Evolutionary conservation across 30 jellyfish, hydroid and myxozoan genomes (phyloP).

Genomic region (Morbakka virulenta): DNA sequence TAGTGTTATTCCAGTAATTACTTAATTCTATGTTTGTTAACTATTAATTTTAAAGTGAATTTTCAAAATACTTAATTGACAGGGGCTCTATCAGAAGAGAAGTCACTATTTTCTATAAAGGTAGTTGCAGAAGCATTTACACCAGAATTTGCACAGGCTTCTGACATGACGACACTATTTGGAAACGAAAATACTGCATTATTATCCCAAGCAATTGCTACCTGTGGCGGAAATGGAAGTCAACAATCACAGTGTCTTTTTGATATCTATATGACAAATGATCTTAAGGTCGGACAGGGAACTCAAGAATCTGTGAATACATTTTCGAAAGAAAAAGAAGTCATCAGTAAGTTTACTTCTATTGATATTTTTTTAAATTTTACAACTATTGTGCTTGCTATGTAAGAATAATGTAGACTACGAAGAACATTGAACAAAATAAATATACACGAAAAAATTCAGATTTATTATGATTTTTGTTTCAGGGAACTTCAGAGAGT

Average conservation of each 20-base stretch:
- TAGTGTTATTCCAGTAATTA: too few relatives aligned
- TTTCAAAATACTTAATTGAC: not conserved
- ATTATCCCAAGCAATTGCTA: slow-evolving; percentile 1
- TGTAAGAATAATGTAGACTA: too few relatives aligned
- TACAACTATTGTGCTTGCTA: too few relatives aligned
- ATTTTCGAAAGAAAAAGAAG: slow-evolving; percentile 17
- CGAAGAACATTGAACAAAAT: too few relatives aligned
- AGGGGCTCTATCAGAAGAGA: slow-evolving; percentile 60
- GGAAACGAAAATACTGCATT: slow-evolving; percentile 43
- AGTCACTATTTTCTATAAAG: slow-evolving; percentile 35
- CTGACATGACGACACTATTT: slow-evolving; percentile 29
- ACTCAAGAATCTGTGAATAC: not conserved
- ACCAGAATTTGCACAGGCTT: slow-evolving; percentile 46
- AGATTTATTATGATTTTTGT: too few relatives aligned
- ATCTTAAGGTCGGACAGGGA: slow-evolving; percentile 24
- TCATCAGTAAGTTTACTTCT: slow-evolving; percentile 50
- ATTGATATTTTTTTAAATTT: too few relatives aligned
- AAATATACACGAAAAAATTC: too few relatives aligned
- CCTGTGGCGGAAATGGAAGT: slow-evolving; percentile 48
- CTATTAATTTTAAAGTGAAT: too few relatives aligned
- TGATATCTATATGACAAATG: slow-evolving; percentile 47
- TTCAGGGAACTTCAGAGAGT: too few relatives aligned
- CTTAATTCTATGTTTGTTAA: too few relatives aligned
- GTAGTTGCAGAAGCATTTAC: slow-evolving; percentile 20
- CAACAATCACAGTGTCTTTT: slow-evolving; percentile 46